These are phyloP conservation scores for Cacatua alba DNA, from an alignment of 2,113 vertebrate species.

Conservation along the genomic window DNA sequence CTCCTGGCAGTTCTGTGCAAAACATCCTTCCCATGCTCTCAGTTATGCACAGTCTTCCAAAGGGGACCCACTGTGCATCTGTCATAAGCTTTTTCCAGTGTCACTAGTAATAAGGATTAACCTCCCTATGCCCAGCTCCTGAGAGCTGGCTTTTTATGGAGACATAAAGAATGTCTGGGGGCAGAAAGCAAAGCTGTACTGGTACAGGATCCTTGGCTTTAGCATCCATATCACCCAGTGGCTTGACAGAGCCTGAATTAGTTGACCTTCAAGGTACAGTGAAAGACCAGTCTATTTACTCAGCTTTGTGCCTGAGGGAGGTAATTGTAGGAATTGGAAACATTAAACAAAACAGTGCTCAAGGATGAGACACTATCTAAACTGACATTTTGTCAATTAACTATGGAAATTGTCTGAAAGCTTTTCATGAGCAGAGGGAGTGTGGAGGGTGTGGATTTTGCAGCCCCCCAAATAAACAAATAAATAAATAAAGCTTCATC, in stretches of 20 bases:
- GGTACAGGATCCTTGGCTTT: neutral
- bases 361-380: constrained; percentile 26
- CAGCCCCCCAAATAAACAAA: neutral
- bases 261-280: constrained; percentile 54
- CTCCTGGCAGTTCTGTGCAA: constrained; percentile 54
- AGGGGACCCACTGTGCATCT: constrained; percentile 48
- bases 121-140: constrained; percentile 29
- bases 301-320: constrained; percentile 25
- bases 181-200: neutral
- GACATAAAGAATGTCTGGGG: constrained; percentile 25
- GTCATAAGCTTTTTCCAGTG: constrained; percentile 61
- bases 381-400: constrained; percentile 42
- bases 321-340: neutral
- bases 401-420: constrained; percentile 31
- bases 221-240: neutral
- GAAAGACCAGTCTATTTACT: constrained; percentile 43
- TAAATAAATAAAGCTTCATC: neutral
- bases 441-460: neutral
- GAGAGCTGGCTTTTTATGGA: constrained; percentile 38
- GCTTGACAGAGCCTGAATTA: constrained; percentile 20
- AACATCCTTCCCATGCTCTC: constrained; percentile 56
- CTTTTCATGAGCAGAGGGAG: neutral
- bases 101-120: constrained; percentile 69
- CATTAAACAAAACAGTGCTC: neutral
- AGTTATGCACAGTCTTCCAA: constrained; percentile 42